These are phyloP conservation scores for Chelonus insularis DNA, from an alignment of 1,140 invertebrate species.

Conservation along the genomic window DNA sequence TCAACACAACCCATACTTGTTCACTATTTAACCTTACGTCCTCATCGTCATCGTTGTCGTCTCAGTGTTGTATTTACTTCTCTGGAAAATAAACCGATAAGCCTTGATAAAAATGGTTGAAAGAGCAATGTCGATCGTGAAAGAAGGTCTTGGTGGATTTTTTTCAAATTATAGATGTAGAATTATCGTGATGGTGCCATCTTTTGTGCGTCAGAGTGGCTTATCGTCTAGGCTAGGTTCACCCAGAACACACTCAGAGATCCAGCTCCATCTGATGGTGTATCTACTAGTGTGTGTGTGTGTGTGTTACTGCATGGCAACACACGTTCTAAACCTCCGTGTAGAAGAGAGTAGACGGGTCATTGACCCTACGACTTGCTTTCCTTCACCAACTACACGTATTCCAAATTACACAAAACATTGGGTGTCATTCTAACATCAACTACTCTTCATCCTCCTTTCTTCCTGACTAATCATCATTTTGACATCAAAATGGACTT, in stretches of 20 bases:
- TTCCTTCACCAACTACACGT: slow-evolving; percentile 39
- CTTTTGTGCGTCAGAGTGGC: slow-evolving; percentile 3
- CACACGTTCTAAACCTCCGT: slow-evolving; percentile 6
- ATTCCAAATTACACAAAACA: slow-evolving; percentile 54
- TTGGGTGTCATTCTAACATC: slow-evolving; percentile 33
- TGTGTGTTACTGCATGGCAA: slow-evolving; percentile 10
- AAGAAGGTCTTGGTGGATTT: slow-evolving; percentile 9
- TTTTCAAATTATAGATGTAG: slow-evolving; percentile 3
- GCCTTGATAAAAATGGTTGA: not conserved
- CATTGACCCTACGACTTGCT: slow-evolving; percentile 50
- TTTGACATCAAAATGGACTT: too few relatives aligned
- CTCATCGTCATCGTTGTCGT: too few relatives aligned
- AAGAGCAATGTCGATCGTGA: not conserved
- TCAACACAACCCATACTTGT: not conserved
- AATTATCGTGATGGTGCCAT: slow-evolving; percentile 16
- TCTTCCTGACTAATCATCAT: too few relatives aligned
- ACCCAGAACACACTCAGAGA: slow-evolving; percentile 25
- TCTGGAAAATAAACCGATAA: not conserved
- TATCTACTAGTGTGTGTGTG: slow-evolving; percentile 9
- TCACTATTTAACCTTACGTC: not conserved
- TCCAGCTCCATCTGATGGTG: slow-evolving; percentile 21
- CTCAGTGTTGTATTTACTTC: too few relatives aligned
- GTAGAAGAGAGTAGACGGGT: slow-evolving; percentile 51
- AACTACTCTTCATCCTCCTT: not conserved
- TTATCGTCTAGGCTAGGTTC: slow-evolving; percentile 42